Percentiles rank a stretch among this genome's conserved stretches.
These are phyloP conservation scores for Diglossa cyanea DNA, from an alignment of 2,797 vertebrate species.

Conservation along the genomic window DNA sequence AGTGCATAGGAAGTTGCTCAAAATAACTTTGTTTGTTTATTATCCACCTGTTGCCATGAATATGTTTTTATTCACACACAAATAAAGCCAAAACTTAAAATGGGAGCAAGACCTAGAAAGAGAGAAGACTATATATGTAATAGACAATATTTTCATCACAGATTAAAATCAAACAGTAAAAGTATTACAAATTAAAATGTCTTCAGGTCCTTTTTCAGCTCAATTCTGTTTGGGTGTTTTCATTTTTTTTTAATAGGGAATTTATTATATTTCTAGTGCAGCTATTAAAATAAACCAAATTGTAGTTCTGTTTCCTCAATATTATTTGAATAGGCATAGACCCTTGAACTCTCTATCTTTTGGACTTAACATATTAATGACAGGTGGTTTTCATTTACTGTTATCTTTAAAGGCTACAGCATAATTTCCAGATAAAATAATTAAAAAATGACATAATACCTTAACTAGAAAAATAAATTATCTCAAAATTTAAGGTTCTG, in stretches of 20 bases:
- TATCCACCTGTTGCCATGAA: background rate
- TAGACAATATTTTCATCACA: background rate
- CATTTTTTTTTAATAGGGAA: background rate
- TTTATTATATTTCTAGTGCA: background rate
- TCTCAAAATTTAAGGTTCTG: conserved; percentile 26
- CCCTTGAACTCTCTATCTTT: background rate
- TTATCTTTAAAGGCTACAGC: background rate
- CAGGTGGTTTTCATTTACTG: background rate
- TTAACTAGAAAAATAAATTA: conserved; percentile 60
- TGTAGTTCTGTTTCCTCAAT: background rate
- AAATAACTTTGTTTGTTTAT: background rate
- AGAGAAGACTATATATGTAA: background rate
- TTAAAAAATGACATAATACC: conserved; percentile 21
- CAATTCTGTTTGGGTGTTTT: background rate
- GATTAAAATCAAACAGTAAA: background rate
- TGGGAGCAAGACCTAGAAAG: background rate
- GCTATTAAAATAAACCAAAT: background rate
- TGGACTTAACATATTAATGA: background rate
- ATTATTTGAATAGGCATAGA: background rate
- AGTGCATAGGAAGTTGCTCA: background rate
- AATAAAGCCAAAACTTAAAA: background rate
- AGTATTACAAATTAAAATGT: background rate
- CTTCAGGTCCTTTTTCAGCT: background rate
- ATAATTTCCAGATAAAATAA: background rate
- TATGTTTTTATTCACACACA: background rate